Evolutionary conservation across 1,140 invertebrate species (phyloP).

Genomic region (Tetraneura akinire): DNA sequence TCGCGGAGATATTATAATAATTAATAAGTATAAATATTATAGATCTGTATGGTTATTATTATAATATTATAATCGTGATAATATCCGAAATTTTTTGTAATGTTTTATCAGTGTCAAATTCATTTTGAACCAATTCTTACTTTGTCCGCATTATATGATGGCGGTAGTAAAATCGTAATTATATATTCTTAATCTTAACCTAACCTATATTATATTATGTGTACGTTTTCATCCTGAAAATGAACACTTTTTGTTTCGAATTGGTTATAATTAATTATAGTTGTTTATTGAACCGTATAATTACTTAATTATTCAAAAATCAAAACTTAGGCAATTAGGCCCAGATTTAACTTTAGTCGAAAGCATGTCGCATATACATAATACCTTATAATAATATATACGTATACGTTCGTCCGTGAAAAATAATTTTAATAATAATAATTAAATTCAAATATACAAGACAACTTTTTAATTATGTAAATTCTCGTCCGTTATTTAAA

Average conservation of each 20-base stretch:
- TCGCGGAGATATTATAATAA: no score
- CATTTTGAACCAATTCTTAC: not conserved
- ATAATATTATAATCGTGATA: no score
- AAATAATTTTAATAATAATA: not conserved
- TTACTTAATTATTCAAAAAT: slow-evolving; percentile 29
- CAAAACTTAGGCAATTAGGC: not conserved
- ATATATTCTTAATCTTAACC: not conserved
- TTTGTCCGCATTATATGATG: not conserved
- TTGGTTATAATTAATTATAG: slow-evolving; percentile 17
- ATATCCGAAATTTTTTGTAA: no score
- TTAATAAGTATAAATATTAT: no score
- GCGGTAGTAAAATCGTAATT: not conserved
- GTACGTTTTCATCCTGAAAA: not conserved
- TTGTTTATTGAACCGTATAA: not conserved
- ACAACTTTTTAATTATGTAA: slow-evolving; percentile 17
- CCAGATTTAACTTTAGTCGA: not conserved
- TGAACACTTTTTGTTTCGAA: slow-evolving; percentile 7
- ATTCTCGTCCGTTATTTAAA: not conserved
- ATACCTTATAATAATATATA: no score
- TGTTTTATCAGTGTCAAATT: not conserved
- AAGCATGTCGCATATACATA: no score
- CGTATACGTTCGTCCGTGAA: not conserved
- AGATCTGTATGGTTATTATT: no score
- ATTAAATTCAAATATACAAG: not conserved
- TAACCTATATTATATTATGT: no score